A percentile compares a stretch with the other conserved stretches of the same genome.
Evolutionary conservation across 2,888 invertebrate species (phyloP).

Genomic region (Pyrrhosoma nymphula): DNA sequence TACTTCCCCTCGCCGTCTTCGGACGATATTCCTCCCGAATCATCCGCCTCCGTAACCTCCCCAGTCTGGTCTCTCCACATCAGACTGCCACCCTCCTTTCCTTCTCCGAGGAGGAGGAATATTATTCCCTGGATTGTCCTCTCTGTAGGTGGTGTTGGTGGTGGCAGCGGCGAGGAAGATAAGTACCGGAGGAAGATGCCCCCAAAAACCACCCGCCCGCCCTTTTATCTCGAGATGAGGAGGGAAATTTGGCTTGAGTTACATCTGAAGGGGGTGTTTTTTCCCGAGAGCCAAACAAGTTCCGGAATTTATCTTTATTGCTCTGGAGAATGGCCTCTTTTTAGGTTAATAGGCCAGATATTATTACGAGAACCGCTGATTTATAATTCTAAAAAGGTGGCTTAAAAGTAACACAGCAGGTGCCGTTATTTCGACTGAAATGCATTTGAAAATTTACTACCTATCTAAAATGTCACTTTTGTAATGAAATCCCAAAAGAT

Average conservation of each 20-base stretch:
- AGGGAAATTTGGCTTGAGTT: neutral
- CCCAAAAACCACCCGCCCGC: neutral
- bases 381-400: neutral
- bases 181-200: neutral
- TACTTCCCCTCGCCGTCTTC: neutral
- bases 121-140: neutral
- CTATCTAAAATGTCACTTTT: too few species aligned
- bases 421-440: too few species aligned
- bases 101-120: neutral
- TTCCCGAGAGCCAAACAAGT: neutral
- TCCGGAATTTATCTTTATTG: neutral
- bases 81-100: neutral
- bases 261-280: neutral
- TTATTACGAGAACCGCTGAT: neutral
- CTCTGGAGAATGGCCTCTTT: neutral
- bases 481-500: too few species aligned
- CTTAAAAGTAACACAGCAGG: too few species aligned
- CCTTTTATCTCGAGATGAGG: neutral
- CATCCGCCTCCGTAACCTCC: neutral
- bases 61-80: neutral
- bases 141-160: too few species aligned
- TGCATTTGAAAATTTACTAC: too few species aligned
- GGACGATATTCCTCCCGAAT: neutral
- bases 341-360: neutral
- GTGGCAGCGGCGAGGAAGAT: neutral